Evolutionary conservation across 1,140 invertebrate genomes (phyloP).

Genomic region (Leptinotarsa undecemlineata): DNA sequence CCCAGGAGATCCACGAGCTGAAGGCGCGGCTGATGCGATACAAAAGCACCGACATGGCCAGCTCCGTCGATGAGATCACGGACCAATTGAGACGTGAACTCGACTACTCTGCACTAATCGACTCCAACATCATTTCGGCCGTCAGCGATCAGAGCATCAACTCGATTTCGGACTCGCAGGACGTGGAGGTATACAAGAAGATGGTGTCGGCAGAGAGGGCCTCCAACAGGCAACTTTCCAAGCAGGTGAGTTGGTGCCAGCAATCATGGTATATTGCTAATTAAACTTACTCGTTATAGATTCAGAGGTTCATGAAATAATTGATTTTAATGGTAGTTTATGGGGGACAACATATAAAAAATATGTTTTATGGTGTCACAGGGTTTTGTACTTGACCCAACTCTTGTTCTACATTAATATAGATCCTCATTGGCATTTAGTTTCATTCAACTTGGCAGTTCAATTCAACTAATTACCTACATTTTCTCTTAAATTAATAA

Average conservation of each 20-base stretch:
- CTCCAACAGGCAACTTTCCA: background rate
- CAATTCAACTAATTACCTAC: too few relatives aligned
- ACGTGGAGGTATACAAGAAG: conserved; percentile 43
- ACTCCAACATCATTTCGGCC: conserved; percentile 62
- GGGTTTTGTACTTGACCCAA: too few relatives aligned
- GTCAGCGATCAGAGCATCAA: conserved; percentile 39
- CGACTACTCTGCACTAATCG: conserved; percentile 63
- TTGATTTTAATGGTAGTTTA: too few relatives aligned
- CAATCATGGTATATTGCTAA: too few relatives aligned
- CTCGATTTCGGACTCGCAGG: conserved; percentile 41
- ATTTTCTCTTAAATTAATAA: too few relatives aligned
- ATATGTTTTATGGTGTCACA: too few relatives aligned
- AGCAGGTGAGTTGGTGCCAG: background rate
- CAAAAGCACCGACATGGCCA: conserved; percentile 41
- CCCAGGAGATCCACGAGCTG: conserved; percentile 51
- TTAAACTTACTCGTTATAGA: too few relatives aligned
- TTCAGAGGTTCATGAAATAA: too few relatives aligned
- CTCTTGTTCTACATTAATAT: too few relatives aligned
- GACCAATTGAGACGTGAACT: conserved; percentile 63
- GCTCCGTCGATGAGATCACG: conserved; percentile 63
- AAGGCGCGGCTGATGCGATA: conserved; percentile 45
- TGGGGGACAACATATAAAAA: too few relatives aligned
- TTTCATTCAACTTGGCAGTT: too few relatives aligned
- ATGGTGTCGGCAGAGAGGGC: conserved; percentile 35
- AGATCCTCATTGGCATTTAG: too few relatives aligned